Conservation (phyloP, 2,113 vertebrate species). For the Haplotaxodon microlepis region DNA sequence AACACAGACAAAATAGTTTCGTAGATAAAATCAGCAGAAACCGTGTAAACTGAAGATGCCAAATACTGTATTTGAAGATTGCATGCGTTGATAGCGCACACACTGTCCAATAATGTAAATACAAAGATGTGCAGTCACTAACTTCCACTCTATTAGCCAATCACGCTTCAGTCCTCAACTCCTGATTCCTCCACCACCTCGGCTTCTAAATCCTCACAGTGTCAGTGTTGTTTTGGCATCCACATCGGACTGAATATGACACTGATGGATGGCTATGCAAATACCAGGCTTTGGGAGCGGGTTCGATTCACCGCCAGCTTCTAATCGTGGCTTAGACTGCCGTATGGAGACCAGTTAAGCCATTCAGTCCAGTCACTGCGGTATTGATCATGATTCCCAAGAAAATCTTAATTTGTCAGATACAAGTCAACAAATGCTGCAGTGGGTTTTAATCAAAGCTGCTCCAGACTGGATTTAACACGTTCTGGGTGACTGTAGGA, state of each 20-base stretch:
- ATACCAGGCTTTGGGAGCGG: slow-evolving; percentile 4
- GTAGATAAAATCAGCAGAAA: background rate
- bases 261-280: slow-evolving; percentile 31
- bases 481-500: background rate
- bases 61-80: background rate
- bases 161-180: background rate
- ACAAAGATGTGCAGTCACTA: background rate
- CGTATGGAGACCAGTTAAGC: background rate
- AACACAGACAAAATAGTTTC: background rate
- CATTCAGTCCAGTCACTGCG: background rate
- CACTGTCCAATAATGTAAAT: background rate
- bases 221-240: slow-evolving; percentile 3
- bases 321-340: slow-evolving; percentile 15
- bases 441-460: background rate
- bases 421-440: background rate
- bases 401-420: background rate
- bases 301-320: slow-evolving; percentile 2
- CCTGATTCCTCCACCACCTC: background rate
- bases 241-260: background rate
- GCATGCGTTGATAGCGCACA: background rate
- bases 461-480: background rate
- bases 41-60: background rate
- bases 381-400: background rate
- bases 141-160: background rate
- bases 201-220: background rate